A percentile compares a stretch with the other conserved stretches of the same genome.
Conservation (phyloP, 2,888 invertebrate species). For the Cyaniris semiargus region DNA sequence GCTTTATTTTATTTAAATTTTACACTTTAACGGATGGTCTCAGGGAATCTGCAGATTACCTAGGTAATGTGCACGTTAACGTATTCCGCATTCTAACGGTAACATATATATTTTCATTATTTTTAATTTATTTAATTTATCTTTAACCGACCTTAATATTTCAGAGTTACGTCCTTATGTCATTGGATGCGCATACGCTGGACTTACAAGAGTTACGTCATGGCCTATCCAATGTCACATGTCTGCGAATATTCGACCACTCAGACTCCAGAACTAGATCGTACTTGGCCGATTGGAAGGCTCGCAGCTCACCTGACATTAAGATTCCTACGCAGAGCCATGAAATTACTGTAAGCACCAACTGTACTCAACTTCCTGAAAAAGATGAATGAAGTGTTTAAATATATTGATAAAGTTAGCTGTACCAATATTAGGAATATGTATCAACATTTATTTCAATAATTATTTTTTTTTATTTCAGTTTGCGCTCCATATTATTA, state of each 20-base stretch:
- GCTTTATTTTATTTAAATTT: no score
- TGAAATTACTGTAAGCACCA: constrained; percentile 49
- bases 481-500: no score
- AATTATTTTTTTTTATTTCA: no score
- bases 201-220: constrained; percentile 82
- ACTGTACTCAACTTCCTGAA: constrained; percentile 29
- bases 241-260: constrained; percentile 84
- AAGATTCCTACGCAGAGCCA: constrained; percentile 59
- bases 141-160: constrained; percentile 26
- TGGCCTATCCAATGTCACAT: constrained; percentile 85
- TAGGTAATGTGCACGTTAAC: no score
- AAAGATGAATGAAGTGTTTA: neutral
- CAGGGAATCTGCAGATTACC: no score
- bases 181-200: constrained; percentile 84
- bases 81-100: no score
- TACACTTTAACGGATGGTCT: no score
- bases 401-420: no score
- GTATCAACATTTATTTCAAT: neutral
- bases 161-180: constrained; percentile 73
- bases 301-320: constrained; percentile 46
- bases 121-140: neutral
- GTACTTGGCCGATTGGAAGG: constrained; percentile 75
- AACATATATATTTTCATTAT: no score
- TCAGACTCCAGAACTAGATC: constrained; percentile 72
- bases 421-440: neutral